A percentile compares a stretch with the other conserved stretches of the same genome.
Evolutionary conservation across 2,113 vertebrate species (phyloP).

Genomic region (Gallinago media): DNA sequence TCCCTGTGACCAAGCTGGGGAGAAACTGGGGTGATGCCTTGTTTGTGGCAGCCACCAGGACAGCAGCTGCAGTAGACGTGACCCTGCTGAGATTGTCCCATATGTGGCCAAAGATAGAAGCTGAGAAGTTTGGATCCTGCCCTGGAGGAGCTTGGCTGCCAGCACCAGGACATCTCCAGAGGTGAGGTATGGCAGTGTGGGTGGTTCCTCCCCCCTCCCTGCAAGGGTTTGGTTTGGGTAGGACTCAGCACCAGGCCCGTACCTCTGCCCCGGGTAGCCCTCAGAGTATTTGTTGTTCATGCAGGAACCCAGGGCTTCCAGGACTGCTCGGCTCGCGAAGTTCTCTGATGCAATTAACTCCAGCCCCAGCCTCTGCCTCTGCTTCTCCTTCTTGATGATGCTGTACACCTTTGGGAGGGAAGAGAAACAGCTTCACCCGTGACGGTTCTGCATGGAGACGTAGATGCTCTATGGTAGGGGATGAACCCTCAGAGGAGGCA

Average conservation of each 20-base stretch:
- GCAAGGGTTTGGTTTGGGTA: background rate
- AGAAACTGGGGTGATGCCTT: background rate
- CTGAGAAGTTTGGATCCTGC: background rate
- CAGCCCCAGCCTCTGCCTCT: constrained; percentile 87
- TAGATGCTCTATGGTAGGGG: background rate
- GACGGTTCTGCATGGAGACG: background rate
- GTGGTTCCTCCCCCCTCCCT: background rate
- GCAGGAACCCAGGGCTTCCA: constrained; percentile 97
- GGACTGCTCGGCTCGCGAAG: constrained; percentile 93
- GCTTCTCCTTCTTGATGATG: constrained; percentile 95
- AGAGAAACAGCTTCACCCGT: background rate
- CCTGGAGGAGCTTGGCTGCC: background rate
- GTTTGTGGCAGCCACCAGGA: background rate
- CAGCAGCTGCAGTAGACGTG: background rate
- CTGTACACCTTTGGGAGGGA: constrained; percentile 82
- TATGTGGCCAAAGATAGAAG: background rate
- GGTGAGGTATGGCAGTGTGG: background rate
- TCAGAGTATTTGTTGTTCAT: constrained; percentile 99
- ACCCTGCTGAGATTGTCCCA: background rate
- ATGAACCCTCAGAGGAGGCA: background rate
- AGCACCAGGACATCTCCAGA: background rate
- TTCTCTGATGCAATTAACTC: constrained; percentile 97
- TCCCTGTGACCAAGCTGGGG: background rate
- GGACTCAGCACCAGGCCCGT: background rate
- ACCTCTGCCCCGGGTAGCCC: constrained; percentile 98